Evolutionary conservation across 2,113 vertebrate genomes (phyloP).

Genomic region (Manacus vitellinus): DNA sequence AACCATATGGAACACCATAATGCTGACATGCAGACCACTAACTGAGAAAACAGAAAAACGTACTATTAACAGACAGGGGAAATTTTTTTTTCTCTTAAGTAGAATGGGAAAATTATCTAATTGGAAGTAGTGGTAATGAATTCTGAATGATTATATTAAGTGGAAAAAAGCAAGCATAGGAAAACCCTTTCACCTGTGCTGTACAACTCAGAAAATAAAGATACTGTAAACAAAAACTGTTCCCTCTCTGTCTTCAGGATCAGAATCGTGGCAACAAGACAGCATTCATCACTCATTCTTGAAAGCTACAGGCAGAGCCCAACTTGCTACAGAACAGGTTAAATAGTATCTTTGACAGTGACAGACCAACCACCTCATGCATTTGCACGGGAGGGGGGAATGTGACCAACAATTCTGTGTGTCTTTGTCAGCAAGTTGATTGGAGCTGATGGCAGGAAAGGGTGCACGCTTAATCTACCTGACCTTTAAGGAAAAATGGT

Average conservation of each 20-base stretch:
- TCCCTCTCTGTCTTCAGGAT: neutral
- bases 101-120: neutral
- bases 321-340: neutral
- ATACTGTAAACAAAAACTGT: neutral
- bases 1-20: neutral
- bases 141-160: neutral
- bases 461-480: neutral
- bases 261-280: neutral
- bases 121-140: neutral
- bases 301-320: neutral
- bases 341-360: neutral
- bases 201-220: neutral
- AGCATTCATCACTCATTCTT: neutral
- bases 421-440: neutral
- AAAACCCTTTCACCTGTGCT: neutral
- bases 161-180: neutral
- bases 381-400: neutral
- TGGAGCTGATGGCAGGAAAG: neutral
- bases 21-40: neutral
- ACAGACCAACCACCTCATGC: neutral
- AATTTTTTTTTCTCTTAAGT: neutral
- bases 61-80: neutral
- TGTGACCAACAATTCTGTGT: rapidly evolving
- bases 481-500: neutral
- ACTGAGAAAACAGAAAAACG: neutral